Evolutionary conservation across 2,888 invertebrate species (phyloP), one percentile per base, ranked within the genome.

Genomic region (Bombyx huttoni): DNA sequence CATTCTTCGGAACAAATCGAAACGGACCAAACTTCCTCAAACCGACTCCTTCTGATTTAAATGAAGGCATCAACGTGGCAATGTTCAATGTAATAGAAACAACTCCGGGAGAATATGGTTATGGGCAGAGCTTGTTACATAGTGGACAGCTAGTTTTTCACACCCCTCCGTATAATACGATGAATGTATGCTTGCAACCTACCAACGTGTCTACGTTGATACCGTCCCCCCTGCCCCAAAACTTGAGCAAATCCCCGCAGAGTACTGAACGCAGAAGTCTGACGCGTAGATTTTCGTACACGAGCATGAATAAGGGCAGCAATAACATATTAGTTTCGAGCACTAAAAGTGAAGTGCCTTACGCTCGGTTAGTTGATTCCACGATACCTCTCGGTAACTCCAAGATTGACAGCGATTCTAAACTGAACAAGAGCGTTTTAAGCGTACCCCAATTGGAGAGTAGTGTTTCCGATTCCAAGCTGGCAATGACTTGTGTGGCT

Each of bases 81-180:
- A 92, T 93, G 59, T 94, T 94, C 66, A 91, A 92, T 89, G 90
- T 89, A 40, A 78, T 81, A 56, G 93, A 95, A 67, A 93, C 94
- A 50, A 89, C 91, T 24, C 92, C 93, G 3, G 93, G 93, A 63
- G 97, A 97, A 72, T 95, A 93, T 63, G 98, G 97, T 0, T 98
- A 96, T 72, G 98, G 98, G 0, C 98, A 98, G 80, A 98, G 98
- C 70, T 92, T 98, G 63, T 83, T 98, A 24, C 96, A 97, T 71
- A 91, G 94, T 53, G 93, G 94, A 35, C 93, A 96, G 74, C 84
- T 98, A 8, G 94, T 98, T 49, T 97, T 98, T 75, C 95, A 97
- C 62, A 96, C 96, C 0, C 95, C 96, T 0, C 96, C 96, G 0
- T 96, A 96, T 67, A 94, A 94, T 61, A 90, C 93, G 47, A 91